phyloP scores from a whole-genome alignment of 2,797 vertebrate species.

The Sebastes flavidus region DNA sequence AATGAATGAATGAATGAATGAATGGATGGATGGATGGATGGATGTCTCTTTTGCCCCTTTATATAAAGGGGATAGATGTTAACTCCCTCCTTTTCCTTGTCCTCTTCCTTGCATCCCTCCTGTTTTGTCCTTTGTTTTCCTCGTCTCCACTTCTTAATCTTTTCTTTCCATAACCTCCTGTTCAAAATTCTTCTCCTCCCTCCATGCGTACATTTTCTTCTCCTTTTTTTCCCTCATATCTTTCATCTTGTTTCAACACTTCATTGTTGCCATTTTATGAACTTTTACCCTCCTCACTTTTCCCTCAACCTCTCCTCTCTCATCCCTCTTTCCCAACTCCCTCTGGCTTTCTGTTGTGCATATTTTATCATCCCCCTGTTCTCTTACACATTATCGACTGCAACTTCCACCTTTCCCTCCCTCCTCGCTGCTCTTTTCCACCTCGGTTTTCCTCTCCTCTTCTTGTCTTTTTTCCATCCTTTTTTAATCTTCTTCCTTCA shows the following conservation, averaged over 20 bases:
- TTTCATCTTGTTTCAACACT: neutral
- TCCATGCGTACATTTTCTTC: neutral
- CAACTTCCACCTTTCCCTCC: neutral
- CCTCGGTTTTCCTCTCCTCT: neutral
- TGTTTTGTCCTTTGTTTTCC: neutral
- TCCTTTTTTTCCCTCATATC: neutral
- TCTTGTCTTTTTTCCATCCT: neutral
- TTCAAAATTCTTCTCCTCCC: neutral
- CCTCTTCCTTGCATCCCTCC: neutral
- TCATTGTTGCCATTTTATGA: neutral
- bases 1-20: slow-evolving; percentile 32
- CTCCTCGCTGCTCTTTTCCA: neutral
- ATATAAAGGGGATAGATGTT: neutral
- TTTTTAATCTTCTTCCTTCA: neutral
- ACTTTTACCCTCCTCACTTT: slow-evolving; percentile 1
- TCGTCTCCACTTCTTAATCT: neutral
- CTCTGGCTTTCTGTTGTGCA: neutral
- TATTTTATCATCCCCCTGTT: neutral
- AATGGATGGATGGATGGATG: neutral
- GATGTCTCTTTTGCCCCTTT: neutral
- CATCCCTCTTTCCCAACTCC: neutral
- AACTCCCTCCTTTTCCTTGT: neutral
- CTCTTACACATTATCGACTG: neutral
- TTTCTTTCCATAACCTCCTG: neutral
- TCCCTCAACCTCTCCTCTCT: neutral